Percentiles rank a stretch among this genome's conserved stretches.
These are phyloP conservation scores for Pagetopsis macropterus DNA, from an alignment of 2,797 vertebrate species.

Conservation along the genomic window DNA sequence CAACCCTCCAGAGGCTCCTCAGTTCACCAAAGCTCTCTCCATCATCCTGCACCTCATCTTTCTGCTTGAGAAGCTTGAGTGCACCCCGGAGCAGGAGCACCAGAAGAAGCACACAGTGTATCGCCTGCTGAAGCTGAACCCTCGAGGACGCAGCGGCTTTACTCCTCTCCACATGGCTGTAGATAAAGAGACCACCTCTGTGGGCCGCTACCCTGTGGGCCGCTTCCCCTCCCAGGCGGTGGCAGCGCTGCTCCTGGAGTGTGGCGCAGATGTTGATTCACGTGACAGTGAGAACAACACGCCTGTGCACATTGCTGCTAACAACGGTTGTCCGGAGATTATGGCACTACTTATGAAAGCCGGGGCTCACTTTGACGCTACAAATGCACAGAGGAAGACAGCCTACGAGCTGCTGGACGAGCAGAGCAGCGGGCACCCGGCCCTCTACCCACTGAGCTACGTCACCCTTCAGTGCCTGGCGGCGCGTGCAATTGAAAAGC, in stretches of 20 bases:
- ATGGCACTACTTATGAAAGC: slow-evolving; percentile 91
- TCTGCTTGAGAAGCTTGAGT: slow-evolving; percentile 93
- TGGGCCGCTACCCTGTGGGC: slow-evolving; percentile 94
- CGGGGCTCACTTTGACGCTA: slow-evolving; percentile 93
- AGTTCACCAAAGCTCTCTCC: slow-evolving; percentile 94
- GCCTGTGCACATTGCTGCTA: slow-evolving; percentile 91
- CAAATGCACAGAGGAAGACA: slow-evolving; percentile 92
- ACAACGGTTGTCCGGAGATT: slow-evolving; percentile 89
- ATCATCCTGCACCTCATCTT: slow-evolving; percentile 96
- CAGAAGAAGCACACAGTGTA: slow-evolving; percentile 94
- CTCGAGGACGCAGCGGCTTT: slow-evolving; percentile 89
- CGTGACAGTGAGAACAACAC: slow-evolving; percentile 97
- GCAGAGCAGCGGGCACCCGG: slow-evolving; percentile 88
- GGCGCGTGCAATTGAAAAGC: slow-evolving; percentile 91
- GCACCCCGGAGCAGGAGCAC: slow-evolving; percentile 90
- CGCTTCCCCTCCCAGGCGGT: slow-evolving; percentile 92
- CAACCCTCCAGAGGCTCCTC: slow-evolving; percentile 87
- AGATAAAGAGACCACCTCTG: slow-evolving; percentile 92
- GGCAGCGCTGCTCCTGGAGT: slow-evolving; percentile 89
- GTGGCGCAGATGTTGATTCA: slow-evolving; percentile 92
- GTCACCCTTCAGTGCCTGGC: slow-evolving; percentile 97
- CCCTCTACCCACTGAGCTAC: slow-evolving; percentile 91
- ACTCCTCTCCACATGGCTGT: slow-evolving; percentile 95
- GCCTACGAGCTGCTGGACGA: slow-evolving; percentile 93
- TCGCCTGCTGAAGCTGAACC: slow-evolving; percentile 92